Percentiles rank a stretch among this genome's conserved stretches.
phyloP scores from a whole-genome alignment of 2,888 invertebrate species.

The Hetaerina titia region DNA sequence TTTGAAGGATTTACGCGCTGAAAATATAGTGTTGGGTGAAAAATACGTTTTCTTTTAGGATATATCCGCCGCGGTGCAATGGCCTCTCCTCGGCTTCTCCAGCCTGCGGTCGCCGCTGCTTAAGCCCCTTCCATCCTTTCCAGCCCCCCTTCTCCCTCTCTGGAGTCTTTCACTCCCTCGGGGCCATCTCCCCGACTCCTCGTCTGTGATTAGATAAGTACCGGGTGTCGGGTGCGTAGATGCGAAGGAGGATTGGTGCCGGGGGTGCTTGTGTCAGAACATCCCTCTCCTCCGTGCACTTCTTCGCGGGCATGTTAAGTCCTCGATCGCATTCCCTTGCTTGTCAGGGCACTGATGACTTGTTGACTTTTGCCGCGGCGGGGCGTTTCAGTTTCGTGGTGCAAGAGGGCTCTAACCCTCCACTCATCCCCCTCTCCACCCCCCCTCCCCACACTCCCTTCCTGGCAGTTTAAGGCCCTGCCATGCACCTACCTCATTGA shows the following conservation, averaged over 20 bases:
- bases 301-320: not conserved
- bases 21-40: conserved; percentile 50
- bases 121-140: not conserved
- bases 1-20: conserved; percentile 49
- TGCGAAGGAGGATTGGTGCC: too few relatives aligned
- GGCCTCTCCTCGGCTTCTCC: not conserved
- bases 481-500: not conserved
- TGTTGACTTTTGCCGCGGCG: not conserved
- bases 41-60: conserved; percentile 38
- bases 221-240: not conserved
- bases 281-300: not conserved
- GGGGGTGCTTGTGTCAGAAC: not conserved
- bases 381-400: not conserved
- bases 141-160: not conserved
- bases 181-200: not conserved
- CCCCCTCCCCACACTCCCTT: not conserved
- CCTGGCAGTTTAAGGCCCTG: not conserved
- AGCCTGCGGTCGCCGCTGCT: not conserved
- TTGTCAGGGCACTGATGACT: not conserved
- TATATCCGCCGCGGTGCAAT: conserved; percentile 37
- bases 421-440: not conserved
- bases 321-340: not conserved
- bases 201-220: too few relatives aligned
- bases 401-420: not conserved
- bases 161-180: not conserved